These are phyloP conservation scores for Mamestra configurata DNA, from an alignment of 1,140 invertebrate species.

Conservation along the genomic window DNA sequence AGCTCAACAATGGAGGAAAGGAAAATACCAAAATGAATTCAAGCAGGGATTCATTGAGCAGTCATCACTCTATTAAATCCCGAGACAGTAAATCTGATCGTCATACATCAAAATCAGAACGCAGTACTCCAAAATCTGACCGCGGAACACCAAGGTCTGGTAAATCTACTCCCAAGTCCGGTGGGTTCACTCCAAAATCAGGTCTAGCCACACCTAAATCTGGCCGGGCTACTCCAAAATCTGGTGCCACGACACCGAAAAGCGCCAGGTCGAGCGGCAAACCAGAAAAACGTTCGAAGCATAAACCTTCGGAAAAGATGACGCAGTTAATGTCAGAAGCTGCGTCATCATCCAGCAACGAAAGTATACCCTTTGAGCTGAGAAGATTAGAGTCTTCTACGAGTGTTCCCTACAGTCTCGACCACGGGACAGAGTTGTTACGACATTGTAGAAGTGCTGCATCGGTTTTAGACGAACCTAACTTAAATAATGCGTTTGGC, in stretches of 20 bases:
- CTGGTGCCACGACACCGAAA: conserved; percentile 80
- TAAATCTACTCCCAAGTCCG: conserved; percentile 81
- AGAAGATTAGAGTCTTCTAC: conserved; percentile 88
- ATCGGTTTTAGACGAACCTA: conserved; percentile 87
- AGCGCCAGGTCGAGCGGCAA: conserved; percentile 83
- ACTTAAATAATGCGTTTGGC: conserved; percentile 83
- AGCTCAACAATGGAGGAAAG: conserved; percentile 79
- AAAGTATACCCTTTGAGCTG: conserved; percentile 85
- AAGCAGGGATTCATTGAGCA: conserved; percentile 85
- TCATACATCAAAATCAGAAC: conserved; percentile 80
- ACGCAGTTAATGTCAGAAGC: conserved; percentile 86
- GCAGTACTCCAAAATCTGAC: conserved; percentile 83
- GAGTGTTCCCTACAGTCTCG: conserved; percentile 89
- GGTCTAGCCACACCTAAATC: conserved; percentile 82
- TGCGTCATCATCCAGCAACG: conserved; percentile 86
- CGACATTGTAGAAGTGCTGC: conserved; percentile 90
- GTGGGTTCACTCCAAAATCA: conserved; percentile 78
- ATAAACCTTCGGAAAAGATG: conserved; percentile 86
- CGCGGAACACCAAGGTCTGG: conserved; percentile 77
- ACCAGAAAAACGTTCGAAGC: conserved; percentile 83
- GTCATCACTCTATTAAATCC: conserved; percentile 86
- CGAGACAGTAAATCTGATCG: conserved; percentile 85
- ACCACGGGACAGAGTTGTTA: conserved; percentile 85
- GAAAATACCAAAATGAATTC: conserved; percentile 84
- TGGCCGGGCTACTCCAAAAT: conserved; percentile 79